These are phyloP conservation scores for Cynocephalus volans DNA, from an alignment of 2,113 vertebrate species.

Conservation along the genomic window DNA sequence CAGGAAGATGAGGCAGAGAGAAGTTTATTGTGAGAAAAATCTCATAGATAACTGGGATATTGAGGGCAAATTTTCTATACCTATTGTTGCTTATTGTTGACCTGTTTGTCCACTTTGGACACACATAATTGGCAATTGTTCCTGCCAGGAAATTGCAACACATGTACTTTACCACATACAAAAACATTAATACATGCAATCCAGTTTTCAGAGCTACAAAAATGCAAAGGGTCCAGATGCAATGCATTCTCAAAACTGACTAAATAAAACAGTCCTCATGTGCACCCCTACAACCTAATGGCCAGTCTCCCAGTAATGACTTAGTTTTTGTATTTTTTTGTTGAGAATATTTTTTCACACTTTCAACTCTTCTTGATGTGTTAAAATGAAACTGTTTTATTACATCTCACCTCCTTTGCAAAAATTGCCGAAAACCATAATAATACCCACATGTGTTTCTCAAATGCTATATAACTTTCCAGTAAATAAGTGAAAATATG, in stretches of 20 bases:
- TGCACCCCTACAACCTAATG: background rate
- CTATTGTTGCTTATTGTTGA: background rate
- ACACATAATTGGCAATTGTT: background rate
- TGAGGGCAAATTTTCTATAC: background rate
- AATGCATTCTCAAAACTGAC: conserved; percentile 17
- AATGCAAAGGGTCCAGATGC: background rate
- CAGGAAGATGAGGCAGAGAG: background rate
- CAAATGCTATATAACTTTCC: background rate
- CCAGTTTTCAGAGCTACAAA: background rate
- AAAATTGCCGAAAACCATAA: background rate
- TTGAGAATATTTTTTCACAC: background rate
- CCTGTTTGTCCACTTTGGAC: background rate
- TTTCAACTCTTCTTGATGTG: background rate
- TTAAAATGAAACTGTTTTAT: conserved; percentile 44
- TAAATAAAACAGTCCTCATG: background rate
- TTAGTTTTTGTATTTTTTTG: background rate
- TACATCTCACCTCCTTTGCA: conserved; percentile 3
- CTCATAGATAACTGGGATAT: background rate
- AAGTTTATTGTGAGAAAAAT: background rate
- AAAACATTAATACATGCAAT: background rate
- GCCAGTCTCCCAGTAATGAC: background rate
- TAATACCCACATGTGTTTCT: conserved; percentile 21
- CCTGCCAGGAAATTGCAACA: background rate
- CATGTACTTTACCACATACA: background rate
- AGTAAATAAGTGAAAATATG: conserved; percentile 31